These are phyloP conservation scores for Apeira syringaria DNA, from an alignment of 2,888 invertebrate genomes.

Conservation along the genomic window DNA sequence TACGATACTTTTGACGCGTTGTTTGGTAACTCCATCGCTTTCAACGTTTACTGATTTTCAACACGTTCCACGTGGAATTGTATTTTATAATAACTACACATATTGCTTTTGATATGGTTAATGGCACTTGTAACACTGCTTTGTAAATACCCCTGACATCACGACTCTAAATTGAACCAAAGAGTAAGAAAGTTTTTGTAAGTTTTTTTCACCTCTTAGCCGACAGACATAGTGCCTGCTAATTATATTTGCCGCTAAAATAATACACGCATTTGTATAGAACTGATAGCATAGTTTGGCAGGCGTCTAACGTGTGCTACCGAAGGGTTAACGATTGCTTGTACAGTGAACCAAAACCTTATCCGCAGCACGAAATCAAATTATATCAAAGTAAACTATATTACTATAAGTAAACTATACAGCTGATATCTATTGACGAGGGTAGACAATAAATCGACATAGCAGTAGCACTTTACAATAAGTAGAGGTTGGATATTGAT, in stretches of 20 bases:
- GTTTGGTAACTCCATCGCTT: conserved; percentile 26
- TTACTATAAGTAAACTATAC: too few relatives aligned
- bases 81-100: conserved; percentile 4
- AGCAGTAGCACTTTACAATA: too few relatives aligned
- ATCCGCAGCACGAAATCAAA: too few relatives aligned
- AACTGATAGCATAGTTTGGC: background rate
- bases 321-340: too few relatives aligned
- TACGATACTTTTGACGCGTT: conserved; percentile 46
- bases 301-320: background rate
- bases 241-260: background rate
- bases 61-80: conserved; percentile 5
- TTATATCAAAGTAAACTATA: too few relatives aligned
- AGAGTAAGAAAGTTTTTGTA: background rate
- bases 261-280: background rate
- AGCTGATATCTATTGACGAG: too few relatives aligned
- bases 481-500: too few relatives aligned
- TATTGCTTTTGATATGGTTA: conserved; percentile 19
- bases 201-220: background rate
- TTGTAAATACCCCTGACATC: conserved; percentile 4
- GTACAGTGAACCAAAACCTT: too few relatives aligned
- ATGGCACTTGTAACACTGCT: conserved; percentile 21
- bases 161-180: background rate
- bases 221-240: conserved; percentile 5
- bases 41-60: conserved; percentile 15
- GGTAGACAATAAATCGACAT: too few relatives aligned